Conservation (phyloP, 2,888 invertebrate species). For the Agriopis aurantiaria region DNA sequence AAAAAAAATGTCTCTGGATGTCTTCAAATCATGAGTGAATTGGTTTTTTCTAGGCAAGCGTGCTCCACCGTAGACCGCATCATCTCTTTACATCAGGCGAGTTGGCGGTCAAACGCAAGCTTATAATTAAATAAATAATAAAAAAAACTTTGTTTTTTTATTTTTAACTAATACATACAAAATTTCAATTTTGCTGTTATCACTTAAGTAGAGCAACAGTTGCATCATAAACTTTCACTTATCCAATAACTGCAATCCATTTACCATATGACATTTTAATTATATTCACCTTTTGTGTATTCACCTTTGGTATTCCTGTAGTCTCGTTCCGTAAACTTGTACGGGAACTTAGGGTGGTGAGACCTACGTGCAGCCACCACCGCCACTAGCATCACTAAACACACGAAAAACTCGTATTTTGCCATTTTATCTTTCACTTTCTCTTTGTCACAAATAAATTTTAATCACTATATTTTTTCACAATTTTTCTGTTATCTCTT, state of each 20-base stretch:
- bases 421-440: constrained; percentile 60
- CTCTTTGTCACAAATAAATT: not conserved
- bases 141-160: too few species aligned
- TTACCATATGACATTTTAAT: constrained; percentile 9
- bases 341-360: constrained; percentile 72
- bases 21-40: too few species aligned
- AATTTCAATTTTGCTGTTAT: constrained; percentile 14
- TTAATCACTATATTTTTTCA: constrained; percentile 11
- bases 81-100: too few species aligned
- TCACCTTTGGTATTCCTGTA: constrained; percentile 55
- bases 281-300: constrained; percentile 66
- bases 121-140: too few species aligned
- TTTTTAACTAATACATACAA: too few species aligned
- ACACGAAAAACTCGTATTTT: constrained; percentile 61
- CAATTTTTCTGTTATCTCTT: constrained; percentile 13
- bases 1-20: too few species aligned
- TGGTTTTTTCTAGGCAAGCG: too few species aligned
- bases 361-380: constrained; percentile 63
- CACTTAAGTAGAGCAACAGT: constrained; percentile 29
- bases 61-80: too few species aligned
- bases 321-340: constrained; percentile 54
- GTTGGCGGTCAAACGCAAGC: too few species aligned
- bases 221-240: constrained; percentile 38
- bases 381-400: constrained; percentile 66
- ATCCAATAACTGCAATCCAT: constrained; percentile 21